Evolutionary conservation across 1,140 invertebrate species (phyloP), one percentile per base, ranked within the genome.

Genomic region (Pollicipes pollicipes): DNA sequence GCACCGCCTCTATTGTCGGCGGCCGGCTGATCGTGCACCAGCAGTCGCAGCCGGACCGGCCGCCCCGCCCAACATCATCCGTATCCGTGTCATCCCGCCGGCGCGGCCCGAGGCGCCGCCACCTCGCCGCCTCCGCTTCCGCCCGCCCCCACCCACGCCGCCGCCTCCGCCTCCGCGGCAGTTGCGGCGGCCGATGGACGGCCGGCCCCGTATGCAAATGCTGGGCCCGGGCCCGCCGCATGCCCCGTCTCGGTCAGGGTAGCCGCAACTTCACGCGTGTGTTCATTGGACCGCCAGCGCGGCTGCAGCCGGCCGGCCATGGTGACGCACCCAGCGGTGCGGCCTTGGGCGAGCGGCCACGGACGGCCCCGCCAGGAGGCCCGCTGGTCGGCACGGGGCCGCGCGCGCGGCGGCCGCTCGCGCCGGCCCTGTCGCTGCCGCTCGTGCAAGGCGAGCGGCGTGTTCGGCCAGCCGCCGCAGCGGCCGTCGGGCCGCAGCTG

Each of bases 11-110:
- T 10, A 58, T 58, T 21, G 45, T 58, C 45, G 45, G 45, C 45
- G 45, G 45, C 6, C 45, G 45, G 45, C 45, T 58, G 45, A 58
- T 58, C 17, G 45, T 58, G 21, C 45, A 58, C 45, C 45, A 58
- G 45, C 45, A 58, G 45, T 58, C 45, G 45, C 45, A 58, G 45
- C 45, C 45, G 45, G 45, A 58, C 45, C 45, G 45, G 45, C 45
- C 45, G 45, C 45, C n/a, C n/a, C 45, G 45, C 45, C 45, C 45
- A 58, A 58, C 45, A 58, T 58, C 45, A 58, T 58, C 45, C 45
- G 45, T 21, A 58, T 58, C 45, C 45, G 45, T 2, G 45, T 58
- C 6, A 58, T 58, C 8, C 45, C 45, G 45, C 45, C 45, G 45
- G 45, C 45, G 45, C n/a, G n/a, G n/a, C n/a, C n/a, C n/a, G n/a